These are phyloP conservation scores for Atrichornis clamosus DNA, from an alignment of 2,113 vertebrate genomes.

Conservation along the genomic window DNA sequence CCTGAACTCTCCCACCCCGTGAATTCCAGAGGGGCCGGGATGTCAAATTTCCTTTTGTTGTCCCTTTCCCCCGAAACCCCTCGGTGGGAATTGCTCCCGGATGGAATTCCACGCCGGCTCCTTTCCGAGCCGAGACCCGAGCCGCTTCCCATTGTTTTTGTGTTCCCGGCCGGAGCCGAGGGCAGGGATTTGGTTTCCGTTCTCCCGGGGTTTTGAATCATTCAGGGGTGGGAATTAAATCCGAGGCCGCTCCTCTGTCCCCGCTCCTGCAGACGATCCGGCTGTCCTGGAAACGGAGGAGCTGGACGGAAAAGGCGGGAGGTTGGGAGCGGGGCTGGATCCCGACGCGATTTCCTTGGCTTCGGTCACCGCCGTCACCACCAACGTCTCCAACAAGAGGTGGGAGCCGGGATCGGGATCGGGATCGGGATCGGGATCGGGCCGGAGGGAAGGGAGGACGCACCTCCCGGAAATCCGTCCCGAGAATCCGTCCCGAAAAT, in stretches of 20 bases:
- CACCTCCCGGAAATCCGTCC: too few species aligned
- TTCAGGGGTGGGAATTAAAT: not conserved
- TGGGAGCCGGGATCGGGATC: too few species aligned
- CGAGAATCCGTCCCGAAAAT: too few species aligned
- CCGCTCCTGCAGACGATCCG: conserved; percentile 81
- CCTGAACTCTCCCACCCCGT: not conserved
- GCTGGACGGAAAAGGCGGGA: conserved; percentile 80
- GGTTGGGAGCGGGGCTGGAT: conserved; percentile 76
- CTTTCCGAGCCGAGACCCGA: not conserved
- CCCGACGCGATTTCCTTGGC: conserved; percentile 90
- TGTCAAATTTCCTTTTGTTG: not conserved
- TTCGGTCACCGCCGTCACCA: conserved; percentile 94
- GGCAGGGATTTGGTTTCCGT: not conserved
- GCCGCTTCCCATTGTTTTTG: not conserved
- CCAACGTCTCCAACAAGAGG: conserved; percentile 97
- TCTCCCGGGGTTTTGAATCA: not conserved
- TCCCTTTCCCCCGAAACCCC: not conserved
- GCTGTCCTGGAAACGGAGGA: conserved; percentile 92
- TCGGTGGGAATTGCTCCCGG: rapidly evolving
- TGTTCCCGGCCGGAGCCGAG: not conserved
- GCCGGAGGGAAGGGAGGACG: rapidly evolving
- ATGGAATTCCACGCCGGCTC: not conserved
- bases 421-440: rapidly evolving
- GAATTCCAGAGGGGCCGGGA: too few species aligned
- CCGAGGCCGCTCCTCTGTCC: not conserved